phyloP scores from a whole-genome alignment of 2,888 invertebrate species.

The Anaspis maculata region DNA sequence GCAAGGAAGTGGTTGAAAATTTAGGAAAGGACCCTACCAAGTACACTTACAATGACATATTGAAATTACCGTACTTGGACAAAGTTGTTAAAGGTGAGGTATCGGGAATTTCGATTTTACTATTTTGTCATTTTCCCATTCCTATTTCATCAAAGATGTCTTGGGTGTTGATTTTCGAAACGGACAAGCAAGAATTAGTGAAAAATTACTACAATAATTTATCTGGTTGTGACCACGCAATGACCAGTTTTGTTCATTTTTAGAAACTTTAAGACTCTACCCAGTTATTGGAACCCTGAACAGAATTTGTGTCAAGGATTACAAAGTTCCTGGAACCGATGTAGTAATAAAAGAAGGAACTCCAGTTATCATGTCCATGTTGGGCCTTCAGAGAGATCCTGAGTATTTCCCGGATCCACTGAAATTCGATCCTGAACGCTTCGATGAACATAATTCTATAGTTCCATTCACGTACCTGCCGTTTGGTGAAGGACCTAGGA shows the following conservation, averaged over 20 bases:
- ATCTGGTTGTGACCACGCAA: too few relatives aligned
- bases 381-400: slow-evolving; percentile 9
- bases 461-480: slow-evolving; percentile 6
- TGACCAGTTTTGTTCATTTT: too few relatives aligned
- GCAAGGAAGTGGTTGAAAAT: slow-evolving; percentile 35
- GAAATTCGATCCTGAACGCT: slow-evolving; percentile 12
- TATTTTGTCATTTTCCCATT: neutral
- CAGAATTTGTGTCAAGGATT: slow-evolving; percentile 11
- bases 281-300: slow-evolving; percentile 9
- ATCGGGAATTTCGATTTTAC: slow-evolving; percentile 10
- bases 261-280: slow-evolving; percentile 15
- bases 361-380: slow-evolving; percentile 7
- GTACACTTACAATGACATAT: slow-evolving; percentile 39
- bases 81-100: slow-evolving; percentile 23
- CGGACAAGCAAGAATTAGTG: too few relatives aligned
- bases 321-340: slow-evolving; percentile 13
- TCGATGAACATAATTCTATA: neutral
- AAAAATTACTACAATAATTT: too few relatives aligned
- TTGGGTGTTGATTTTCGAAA: too few relatives aligned
- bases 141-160: too few relatives aligned
- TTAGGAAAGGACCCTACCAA: slow-evolving; percentile 30
- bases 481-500: slow-evolving; percentile 9
- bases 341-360: slow-evolving; percentile 5
- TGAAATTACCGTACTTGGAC: slow-evolving; percentile 43
- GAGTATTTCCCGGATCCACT: slow-evolving; percentile 12